phyloP scores from a whole-genome alignment of 2,113 vertebrate species.

The Abramis brama region DNA sequence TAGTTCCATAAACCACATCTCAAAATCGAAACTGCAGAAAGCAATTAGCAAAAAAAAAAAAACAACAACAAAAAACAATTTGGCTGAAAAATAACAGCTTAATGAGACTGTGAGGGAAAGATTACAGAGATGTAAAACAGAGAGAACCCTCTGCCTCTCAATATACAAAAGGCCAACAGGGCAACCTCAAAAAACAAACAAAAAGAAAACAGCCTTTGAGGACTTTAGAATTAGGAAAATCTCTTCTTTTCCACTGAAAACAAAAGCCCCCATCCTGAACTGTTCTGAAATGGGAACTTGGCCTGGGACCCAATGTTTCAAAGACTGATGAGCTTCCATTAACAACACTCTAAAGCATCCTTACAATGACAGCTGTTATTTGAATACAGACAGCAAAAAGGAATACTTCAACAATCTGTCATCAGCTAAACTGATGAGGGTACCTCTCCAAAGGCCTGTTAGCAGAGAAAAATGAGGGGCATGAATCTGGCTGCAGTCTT shows the following conservation, averaged over 20 bases:
- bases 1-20: not conserved
- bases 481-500: slow-evolving; percentile 51
- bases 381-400: slow-evolving; percentile 60
- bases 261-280: not conserved
- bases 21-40: not conserved
- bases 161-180: slow-evolving; percentile 67
- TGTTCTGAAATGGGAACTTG: not conserved
- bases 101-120: slow-evolving; percentile 59
- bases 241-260: not conserved
- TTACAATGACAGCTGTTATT: slow-evolving; percentile 59
- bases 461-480: slow-evolving; percentile 33
- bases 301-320: not conserved
- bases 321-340: not conserved
- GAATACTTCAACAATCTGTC: slow-evolving; percentile 58
- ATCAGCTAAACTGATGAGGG: slow-evolving; percentile 50
- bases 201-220: slow-evolving; percentile 56
- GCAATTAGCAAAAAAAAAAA: not conserved
- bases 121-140: slow-evolving; percentile 49
- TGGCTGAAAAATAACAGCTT: slow-evolving; percentile 58
- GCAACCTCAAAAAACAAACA: slow-evolving; percentile 46
- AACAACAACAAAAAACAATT: not conserved
- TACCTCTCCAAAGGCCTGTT: slow-evolving; percentile 59
- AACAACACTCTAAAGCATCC: slow-evolving; percentile 5
- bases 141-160: slow-evolving; percentile 58
- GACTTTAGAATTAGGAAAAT: not conserved